phyloP scores from a whole-genome alignment of 2,113 vertebrate species.

The Bettongia penicillata region DNA sequence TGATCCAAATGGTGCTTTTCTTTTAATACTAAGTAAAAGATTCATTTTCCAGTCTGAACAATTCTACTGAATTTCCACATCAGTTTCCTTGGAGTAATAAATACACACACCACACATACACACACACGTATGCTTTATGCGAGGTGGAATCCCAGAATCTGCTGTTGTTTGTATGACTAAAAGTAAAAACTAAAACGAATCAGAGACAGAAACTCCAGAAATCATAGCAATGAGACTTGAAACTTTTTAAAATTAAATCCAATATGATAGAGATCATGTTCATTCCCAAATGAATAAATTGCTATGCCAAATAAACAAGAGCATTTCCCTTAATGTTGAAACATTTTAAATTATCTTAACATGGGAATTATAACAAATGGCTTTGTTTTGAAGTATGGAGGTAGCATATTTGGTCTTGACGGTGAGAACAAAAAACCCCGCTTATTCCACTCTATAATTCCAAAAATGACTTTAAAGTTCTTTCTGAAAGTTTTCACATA shows the following conservation, averaged over 20 bases:
- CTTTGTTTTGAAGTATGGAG: background rate
- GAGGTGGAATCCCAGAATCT: background rate
- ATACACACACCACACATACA: background rate
- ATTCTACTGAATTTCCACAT: background rate
- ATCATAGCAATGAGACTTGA: background rate
- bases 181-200: background rate
- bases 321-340: background rate
- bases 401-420: background rate
- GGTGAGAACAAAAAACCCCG: background rate
- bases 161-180: background rate
- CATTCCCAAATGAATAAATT: background rate
- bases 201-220: background rate
- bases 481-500: background rate
- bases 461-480: background rate
- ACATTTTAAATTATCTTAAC: background rate
- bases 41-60: background rate
- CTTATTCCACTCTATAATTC: background rate
- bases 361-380: background rate
- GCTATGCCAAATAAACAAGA: background rate
- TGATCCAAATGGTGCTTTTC: background rate
- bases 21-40: background rate
- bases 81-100: background rate
- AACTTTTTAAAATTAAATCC: background rate
- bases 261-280: background rate
- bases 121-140: background rate